Percentiles rank a stretch among this genome's conserved stretches.
phyloP scores from a whole-genome alignment of 2,797 vertebrate species.

The Pseudopleuronectes americanus region DNA sequence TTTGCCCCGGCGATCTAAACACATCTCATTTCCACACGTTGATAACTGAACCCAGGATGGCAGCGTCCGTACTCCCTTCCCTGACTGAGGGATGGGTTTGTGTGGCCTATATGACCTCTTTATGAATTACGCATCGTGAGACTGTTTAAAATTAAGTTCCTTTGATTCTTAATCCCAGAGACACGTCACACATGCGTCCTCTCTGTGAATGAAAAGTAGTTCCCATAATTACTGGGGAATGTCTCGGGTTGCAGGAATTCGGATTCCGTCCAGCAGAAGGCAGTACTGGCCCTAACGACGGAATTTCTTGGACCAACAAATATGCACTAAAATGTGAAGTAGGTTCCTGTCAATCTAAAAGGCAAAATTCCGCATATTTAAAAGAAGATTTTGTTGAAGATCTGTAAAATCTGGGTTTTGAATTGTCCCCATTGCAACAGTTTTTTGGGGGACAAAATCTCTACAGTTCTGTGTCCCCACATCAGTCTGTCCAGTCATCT shows the following conservation, averaged over 20 bases:
- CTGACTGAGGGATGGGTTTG: neutral
- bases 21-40: neutral
- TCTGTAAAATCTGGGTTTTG: too few relatives aligned
- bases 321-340: too few relatives aligned
- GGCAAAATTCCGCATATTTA: too few relatives aligned
- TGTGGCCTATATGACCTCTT: neutral
- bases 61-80: neutral
- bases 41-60: neutral
- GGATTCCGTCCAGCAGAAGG: conserved; percentile 42
- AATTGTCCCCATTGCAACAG: too few relatives aligned
- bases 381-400: too few relatives aligned
- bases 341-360: too few relatives aligned
- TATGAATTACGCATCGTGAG: neutral
- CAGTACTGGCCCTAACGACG: conserved; percentile 7
- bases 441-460: too few relatives aligned
- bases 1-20: neutral
- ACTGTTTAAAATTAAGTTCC: neutral
- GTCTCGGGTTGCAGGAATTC: conserved; percentile 26
- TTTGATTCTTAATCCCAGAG: neutral
- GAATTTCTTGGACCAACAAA: neutral
- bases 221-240: neutral
- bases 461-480: too few relatives aligned
- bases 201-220: neutral
- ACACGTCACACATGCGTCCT: neutral
- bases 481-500: neutral